phyloP scores from a whole-genome alignment of 1,140 invertebrate species.

The Andrena cerasifolii region DNA sequence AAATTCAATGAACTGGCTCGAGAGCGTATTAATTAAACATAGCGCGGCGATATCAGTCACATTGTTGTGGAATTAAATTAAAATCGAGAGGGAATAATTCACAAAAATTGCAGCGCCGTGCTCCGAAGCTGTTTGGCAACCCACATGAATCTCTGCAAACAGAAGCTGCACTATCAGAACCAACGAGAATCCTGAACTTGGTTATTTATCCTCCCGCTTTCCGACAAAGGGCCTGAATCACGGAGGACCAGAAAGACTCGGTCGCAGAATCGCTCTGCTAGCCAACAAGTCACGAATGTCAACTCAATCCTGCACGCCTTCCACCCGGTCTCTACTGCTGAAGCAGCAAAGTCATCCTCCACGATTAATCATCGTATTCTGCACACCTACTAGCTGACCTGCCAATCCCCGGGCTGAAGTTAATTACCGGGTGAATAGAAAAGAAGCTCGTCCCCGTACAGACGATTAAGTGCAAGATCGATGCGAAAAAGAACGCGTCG shows the following conservation, averaged over 20 bases:
- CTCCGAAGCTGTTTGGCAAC: no score
- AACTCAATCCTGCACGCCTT: conserved; percentile 13
- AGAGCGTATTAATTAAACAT: conserved; percentile 16
- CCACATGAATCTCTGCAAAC: no score
- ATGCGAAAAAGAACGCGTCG: background rate
- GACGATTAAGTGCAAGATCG: background rate
- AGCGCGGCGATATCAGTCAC: background rate
- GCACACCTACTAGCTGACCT: background rate
- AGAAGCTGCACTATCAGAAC: no score
- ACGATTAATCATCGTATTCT: conserved; percentile 28
- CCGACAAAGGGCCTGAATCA: background rate
- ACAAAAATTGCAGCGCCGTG: background rate
- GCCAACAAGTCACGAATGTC: conserved; percentile 9
- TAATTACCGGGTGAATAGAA: background rate
- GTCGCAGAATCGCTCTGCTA: no score
- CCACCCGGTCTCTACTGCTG: background rate
- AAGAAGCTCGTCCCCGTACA: background rate
- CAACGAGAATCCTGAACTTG: no score
- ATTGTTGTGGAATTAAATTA: background rate
- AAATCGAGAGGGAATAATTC: background rate
- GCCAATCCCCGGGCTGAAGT: background rate
- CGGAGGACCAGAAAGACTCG: no score
- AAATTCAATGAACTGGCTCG: background rate
- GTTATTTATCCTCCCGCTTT: no score
- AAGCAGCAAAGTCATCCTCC: conserved; percentile 16